Evolutionary conservation across 2,113 vertebrate species (phyloP).

Genomic region (Catharus fuscescens): DNA sequence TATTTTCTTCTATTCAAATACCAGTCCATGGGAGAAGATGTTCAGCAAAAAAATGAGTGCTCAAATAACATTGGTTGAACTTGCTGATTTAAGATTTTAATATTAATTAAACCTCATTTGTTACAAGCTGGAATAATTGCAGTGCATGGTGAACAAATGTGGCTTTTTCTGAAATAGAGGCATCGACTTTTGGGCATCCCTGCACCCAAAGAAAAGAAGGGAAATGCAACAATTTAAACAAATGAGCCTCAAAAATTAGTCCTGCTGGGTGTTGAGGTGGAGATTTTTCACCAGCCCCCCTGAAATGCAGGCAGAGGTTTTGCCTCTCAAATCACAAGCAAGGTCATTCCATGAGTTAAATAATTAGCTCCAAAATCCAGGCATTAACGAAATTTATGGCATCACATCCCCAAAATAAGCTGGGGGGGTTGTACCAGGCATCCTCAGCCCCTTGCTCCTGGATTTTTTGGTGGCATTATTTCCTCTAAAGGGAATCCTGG

Average conservation of each 20-base stretch:
- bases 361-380: background rate
- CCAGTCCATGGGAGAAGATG: background rate
- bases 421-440: rapidly evolving
- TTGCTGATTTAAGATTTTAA: background rate
- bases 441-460: background rate
- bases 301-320: background rate
- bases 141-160: rapidly evolving
- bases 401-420: background rate
- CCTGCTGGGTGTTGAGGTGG: background rate
- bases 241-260: background rate
- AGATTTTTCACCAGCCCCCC: background rate
- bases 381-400: background rate
- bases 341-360: background rate
- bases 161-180: background rate
- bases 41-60: background rate
- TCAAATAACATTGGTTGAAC: background rate
- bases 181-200: background rate
- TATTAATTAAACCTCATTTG: background rate
- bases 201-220: background rate
- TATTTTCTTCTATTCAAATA: background rate
- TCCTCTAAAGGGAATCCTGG: background rate
- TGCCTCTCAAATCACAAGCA: background rate
- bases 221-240: background rate
- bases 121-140: background rate
- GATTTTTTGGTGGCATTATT: background rate